These are phyloP conservation scores for Nebria ingens DNA, from an alignment of 1,140 invertebrate genomes.

Conservation along the genomic window DNA sequence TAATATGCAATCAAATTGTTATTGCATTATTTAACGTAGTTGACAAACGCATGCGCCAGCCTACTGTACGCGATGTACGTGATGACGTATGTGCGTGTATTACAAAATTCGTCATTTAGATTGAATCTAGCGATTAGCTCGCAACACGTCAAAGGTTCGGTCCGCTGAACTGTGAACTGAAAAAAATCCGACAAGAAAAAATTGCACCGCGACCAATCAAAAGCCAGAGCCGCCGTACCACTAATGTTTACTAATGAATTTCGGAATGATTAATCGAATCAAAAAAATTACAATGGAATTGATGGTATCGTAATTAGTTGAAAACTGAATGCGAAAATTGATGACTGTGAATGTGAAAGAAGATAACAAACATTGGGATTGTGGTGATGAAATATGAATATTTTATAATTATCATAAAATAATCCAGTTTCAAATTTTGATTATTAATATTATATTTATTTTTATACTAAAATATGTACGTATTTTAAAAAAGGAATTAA, in stretches of 20 bases:
- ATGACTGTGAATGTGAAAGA: too few species aligned
- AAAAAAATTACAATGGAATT: too few species aligned
- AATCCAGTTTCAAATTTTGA: too few species aligned
- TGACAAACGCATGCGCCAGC: background rate
- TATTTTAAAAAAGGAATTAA: too few species aligned
- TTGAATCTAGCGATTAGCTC: background rate
- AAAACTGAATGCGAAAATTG: too few species aligned
- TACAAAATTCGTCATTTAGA: background rate
- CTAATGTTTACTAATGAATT: too few species aligned
- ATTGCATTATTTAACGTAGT: constrained; percentile 1
- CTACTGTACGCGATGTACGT: background rate
- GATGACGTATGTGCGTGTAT: background rate
- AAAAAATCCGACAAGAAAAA: background rate
- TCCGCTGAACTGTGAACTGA: background rate
- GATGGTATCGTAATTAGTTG: too few species aligned
- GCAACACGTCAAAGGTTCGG: background rate
- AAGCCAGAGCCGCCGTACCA: background rate
- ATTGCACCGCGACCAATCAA: background rate
- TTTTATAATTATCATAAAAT: too few species aligned
- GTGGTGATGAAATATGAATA: too few species aligned
- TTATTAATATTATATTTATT: too few species aligned
- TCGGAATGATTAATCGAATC: background rate
- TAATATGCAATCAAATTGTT: constrained; percentile 9
- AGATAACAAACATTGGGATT: too few species aligned
- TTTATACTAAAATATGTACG: too few species aligned